These are phyloP conservation scores for Sthenelais limicola DNA, from an alignment of 2,888 invertebrate species.

Conservation along the genomic window DNA sequence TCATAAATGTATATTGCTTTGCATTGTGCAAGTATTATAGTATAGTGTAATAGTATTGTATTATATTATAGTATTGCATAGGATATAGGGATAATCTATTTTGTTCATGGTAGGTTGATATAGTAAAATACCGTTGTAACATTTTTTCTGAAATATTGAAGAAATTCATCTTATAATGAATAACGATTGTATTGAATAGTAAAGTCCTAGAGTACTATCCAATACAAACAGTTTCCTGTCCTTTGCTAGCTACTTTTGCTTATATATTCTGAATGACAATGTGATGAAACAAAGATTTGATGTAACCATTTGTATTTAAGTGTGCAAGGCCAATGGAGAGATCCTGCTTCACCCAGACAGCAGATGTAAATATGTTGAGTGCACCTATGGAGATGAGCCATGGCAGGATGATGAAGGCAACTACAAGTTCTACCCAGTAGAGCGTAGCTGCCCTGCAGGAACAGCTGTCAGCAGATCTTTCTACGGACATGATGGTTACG, in stretches of 20 bases:
- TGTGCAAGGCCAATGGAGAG: neutral
- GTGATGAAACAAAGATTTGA: neutral
- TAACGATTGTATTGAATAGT: no score
- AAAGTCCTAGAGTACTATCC: no score
- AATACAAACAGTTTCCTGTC: no score
- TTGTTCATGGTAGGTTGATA: no score
- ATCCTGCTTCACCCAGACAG: neutral
- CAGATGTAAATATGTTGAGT: slow-evolving; percentile 7
- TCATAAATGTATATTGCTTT: neutral
- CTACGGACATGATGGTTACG: neutral
- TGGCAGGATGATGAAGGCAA: slow-evolving; percentile 12
- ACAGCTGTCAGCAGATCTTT: slow-evolving; percentile 1
- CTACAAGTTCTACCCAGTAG: neutral
- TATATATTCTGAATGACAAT: neutral
- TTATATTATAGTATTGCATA: no score
- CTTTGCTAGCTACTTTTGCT: no score
- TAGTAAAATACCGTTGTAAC: no score
- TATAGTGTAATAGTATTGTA: no score
- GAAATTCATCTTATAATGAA: no score
- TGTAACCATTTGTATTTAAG: neutral
- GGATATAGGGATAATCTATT: no score
- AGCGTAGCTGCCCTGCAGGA: neutral
- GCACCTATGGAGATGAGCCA: neutral
- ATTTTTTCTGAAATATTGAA: no score
- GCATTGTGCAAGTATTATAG: no score